phyloP scores from a whole-genome alignment of 2,888 invertebrate genomes.

The Aspidiotus destructor region DNA sequence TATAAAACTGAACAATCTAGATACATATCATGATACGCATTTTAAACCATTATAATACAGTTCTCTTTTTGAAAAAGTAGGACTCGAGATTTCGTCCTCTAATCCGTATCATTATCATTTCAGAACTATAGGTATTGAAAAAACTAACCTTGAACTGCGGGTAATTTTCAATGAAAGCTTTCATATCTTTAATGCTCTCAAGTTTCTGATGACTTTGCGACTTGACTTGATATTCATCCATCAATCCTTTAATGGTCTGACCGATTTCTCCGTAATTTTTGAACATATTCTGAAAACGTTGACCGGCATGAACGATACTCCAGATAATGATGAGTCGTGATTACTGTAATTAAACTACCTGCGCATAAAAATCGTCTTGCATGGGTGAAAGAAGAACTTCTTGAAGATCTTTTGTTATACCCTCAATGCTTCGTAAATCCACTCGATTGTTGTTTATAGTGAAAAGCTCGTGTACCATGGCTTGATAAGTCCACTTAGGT shows the following conservation, averaged over 20 bases:
- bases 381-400: conserved; percentile 91
- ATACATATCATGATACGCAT: neutral
- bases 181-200: conserved; percentile 98
- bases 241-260: conserved; percentile 86
- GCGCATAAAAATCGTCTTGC: conserved; percentile 94
- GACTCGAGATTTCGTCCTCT: too few species aligned
- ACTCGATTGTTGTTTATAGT: conserved; percentile 90
- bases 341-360: conserved; percentile 46
- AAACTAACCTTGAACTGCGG: conserved; percentile 76
- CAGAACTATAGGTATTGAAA: neutral
- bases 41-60: too few species aligned
- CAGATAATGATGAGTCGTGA: too few species aligned
- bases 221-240: conserved; percentile 95
- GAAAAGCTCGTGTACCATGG: conserved; percentile 97
- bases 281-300: conserved; percentile 64
- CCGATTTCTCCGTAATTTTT: conserved; percentile 98
- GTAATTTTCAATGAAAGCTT: conserved; percentile 94
- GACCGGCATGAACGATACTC: conserved; percentile 7
- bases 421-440: conserved; percentile 71
- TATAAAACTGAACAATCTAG: neutral
- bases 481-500: conserved; percentile 93
- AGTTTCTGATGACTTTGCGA: conserved; percentile 93
- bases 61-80: too few species aligned
- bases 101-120: too few species aligned
- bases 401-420: conserved; percentile 74